Conservation (phyloP, 2,113 vertebrate species). For the Saccopteryx bilineata region DNA sequence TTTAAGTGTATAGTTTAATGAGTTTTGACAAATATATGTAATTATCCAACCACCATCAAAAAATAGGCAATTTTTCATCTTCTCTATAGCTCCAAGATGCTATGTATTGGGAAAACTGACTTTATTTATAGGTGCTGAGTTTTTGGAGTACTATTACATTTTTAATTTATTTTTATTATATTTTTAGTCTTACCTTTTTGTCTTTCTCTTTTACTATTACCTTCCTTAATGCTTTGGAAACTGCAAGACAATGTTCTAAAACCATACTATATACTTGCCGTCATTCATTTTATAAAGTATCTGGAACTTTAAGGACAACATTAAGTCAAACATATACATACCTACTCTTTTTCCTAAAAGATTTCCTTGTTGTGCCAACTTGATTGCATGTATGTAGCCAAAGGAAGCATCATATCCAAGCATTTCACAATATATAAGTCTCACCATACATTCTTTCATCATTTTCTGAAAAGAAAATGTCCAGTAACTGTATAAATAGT, state of each 20-base stretch:
- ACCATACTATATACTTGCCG: background rate
- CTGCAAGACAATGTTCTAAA: constrained; percentile 53
- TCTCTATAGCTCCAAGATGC: constrained; percentile 40
- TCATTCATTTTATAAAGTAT: background rate
- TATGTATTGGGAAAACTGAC: constrained; percentile 38
- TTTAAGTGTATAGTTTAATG: background rate
- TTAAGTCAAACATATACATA: constrained; percentile 86
- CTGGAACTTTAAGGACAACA: constrained; percentile 20
- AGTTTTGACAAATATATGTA: constrained; percentile 1
- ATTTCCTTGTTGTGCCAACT: constrained; percentile 97
- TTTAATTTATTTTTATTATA: too few relatives aligned
- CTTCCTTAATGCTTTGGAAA: constrained; percentile 58
- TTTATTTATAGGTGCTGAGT: constrained; percentile 28
- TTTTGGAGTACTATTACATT: background rate
- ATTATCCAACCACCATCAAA: background rate
- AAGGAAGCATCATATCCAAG: constrained; percentile 97
- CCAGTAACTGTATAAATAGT: background rate
- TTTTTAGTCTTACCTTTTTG: too few relatives aligned
- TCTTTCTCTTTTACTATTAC: background rate
- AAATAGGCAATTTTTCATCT: constrained; percentile 13
- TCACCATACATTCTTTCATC: constrained; percentile 99
- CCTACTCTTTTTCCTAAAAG: constrained; percentile 98
- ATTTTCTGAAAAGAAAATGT: constrained; percentile 91
- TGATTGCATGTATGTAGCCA: constrained; percentile 98
- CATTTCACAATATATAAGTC: constrained; percentile 99